Percentiles rank a stretch among this genome's conserved stretches.
Conservation (phyloP, 2,888 invertebrate species). For the Drosophila ustulata region DNA sequence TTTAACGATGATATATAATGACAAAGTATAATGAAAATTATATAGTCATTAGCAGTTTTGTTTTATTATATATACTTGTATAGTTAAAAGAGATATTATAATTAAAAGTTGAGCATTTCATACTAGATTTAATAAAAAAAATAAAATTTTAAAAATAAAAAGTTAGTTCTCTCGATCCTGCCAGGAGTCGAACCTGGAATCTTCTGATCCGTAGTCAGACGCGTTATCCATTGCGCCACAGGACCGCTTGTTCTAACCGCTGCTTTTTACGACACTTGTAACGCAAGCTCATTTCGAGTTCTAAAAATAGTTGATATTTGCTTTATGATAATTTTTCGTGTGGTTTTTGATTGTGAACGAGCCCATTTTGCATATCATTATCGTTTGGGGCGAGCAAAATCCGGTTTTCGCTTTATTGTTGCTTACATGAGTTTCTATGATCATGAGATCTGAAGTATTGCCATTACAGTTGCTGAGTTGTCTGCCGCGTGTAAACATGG, state of each 20-base stretch:
- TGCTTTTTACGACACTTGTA: background rate
- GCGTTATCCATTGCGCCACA: slow-evolving; percentile 84
- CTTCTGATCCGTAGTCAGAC: slow-evolving; percentile 85
- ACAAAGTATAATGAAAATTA: too few relatives aligned
- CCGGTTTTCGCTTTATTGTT: slow-evolving; percentile 37
- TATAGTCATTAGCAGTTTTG: too few relatives aligned
- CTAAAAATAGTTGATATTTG: slow-evolving; percentile 29
- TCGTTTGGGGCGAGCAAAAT: slow-evolving; percentile 17
- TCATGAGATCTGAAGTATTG: background rate
- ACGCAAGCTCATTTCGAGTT: background rate
- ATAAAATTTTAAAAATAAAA: slow-evolving; percentile 7
- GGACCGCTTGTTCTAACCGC: slow-evolving; percentile 51
- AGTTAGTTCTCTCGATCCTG: slow-evolving; percentile 70
- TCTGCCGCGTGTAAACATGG: slow-evolving; percentile 63
- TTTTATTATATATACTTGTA: too few relatives aligned
- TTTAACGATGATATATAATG: too few relatives aligned
- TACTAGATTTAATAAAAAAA: too few relatives aligned
- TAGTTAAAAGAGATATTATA: too few relatives aligned
- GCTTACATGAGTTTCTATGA: slow-evolving; percentile 11
- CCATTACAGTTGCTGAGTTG: slow-evolving; percentile 4
- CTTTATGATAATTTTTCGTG: slow-evolving; percentile 11
- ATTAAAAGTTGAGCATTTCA: too few relatives aligned
- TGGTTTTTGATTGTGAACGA: slow-evolving; percentile 26
- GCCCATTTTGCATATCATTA: slow-evolving; percentile 48
- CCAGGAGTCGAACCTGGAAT: slow-evolving; percentile 85